phyloP scores from a whole-genome alignment of 1,140 invertebrate species.

The Drosophila seguyi region DNA sequence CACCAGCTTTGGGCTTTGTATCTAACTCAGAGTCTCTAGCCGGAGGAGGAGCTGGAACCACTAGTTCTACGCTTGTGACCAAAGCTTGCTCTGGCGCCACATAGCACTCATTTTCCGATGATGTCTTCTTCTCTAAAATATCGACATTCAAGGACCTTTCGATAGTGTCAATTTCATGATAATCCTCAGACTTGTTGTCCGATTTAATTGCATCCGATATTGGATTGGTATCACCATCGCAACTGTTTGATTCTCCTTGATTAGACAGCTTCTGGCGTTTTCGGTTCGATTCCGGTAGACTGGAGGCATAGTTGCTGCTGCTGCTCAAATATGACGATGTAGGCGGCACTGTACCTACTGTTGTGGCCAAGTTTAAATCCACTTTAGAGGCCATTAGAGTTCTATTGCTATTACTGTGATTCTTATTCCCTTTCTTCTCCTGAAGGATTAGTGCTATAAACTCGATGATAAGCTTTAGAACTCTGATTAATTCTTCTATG shows the following conservation, averaged over 20 bases:
- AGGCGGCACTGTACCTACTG: conserved; percentile 21
- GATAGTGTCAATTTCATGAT: conserved; percentile 6
- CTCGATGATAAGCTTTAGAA: conserved; percentile 1
- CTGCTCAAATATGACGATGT: conserved; percentile 3
- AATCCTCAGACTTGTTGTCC: conserved; percentile 14
- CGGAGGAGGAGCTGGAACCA: conserved; percentile 48
- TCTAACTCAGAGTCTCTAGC: neutral
- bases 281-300: conserved; percentile 6
- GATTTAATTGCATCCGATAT: neutral
- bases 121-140: conserved; percentile 12
- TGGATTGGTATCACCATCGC: conserved; percentile 4
- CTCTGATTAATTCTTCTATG: conserved; percentile 1
- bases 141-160: neutral
- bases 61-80: conserved; percentile 69
- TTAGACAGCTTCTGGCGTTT: conserved; percentile 39
- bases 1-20: conserved; percentile 17
- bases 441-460: conserved; percentile 1
- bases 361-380: conserved; percentile 24
- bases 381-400: conserved; percentile 58
- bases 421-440: conserved; percentile 4
- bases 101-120: conserved; percentile 36
- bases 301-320: conserved; percentile 1
- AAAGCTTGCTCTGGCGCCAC: conserved; percentile 69
- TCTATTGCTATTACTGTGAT: neutral
- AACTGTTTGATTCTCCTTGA: conserved; percentile 10